phyloP scores from a whole-genome alignment of 2,797 vertebrate genomes.

The Leptodactylus fallax region DNA sequence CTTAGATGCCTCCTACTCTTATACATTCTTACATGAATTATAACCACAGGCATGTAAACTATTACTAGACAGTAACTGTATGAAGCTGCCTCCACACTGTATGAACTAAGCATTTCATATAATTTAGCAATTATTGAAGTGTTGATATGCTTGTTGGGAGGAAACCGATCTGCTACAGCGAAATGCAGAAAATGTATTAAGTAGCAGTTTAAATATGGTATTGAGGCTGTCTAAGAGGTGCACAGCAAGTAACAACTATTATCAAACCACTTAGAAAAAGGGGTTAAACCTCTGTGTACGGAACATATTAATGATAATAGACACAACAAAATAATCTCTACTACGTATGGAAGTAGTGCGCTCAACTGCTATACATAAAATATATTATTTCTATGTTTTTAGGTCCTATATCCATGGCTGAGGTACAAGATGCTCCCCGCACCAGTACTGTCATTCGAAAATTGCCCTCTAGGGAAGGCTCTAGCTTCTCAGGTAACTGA shows the following conservation, averaged over 20 bases:
- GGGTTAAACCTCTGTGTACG: neutral
- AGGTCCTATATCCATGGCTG: constrained; percentile 41
- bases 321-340: neutral
- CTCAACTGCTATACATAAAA: neutral
- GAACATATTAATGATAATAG: neutral
- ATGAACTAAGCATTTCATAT: neutral
- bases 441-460: constrained; percentile 50
- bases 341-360: neutral
- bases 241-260: neutral
- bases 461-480: constrained; percentile 40
- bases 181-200: constrained; percentile 11
- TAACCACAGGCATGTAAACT: neutral
- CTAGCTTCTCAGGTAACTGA: constrained; percentile 54
- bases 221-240: neutral
- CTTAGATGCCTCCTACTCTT: constrained; percentile 1
- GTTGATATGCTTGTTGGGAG: neutral
- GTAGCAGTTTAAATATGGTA: neutral
- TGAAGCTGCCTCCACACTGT: neutral
- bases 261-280: neutral
- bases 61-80: neutral
- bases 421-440: constrained; percentile 47
- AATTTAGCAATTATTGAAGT: neutral
- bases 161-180: neutral
- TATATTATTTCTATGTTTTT: neutral
- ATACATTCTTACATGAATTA: constrained; percentile 6